Base-by-base conservation (phyloP, 30 jellyfish, hydroid and myxozoan genomes). In the Aurelia sp. region DNA sequence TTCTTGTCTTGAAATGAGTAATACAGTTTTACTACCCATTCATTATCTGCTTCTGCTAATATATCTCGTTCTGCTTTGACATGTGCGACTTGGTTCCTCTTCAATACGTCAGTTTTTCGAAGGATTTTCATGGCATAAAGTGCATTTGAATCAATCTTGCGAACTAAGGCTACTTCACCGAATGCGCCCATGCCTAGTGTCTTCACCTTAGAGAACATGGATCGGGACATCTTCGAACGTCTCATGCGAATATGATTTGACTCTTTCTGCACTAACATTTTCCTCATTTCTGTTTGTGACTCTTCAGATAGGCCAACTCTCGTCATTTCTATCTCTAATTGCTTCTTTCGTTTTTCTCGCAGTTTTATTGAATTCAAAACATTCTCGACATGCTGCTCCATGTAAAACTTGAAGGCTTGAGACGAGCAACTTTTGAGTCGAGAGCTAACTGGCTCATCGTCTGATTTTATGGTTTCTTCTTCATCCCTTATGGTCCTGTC, bases 301-400 rank as follows among this genome's bases (percentile, higher is more conserved):
- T 95, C 97, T 18, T 70, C 96, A 27, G 99, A 96, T 31, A 95
- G 93, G 55, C 99, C 98, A 62, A 85, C 97, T 21, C 96, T 58
- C 16, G 91, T 61, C 99, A 95, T 95, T 75, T 95, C 99, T 10
- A 89, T 89, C 70, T 95, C 99, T 57, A 95, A 87, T 63, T 95
- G 97, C 50, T 80, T 76, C 41, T 85, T 76, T 13, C 99, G 87
- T 37, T 76, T 81, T 40, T 89, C 88, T 61, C 99, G 95, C 19
- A 91, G 92, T 63, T 88, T 91, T 65, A 76, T 95, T 9, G 79
- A 69, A 63, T 95, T 95, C 21, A 90, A 65, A 11, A 95, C 86
- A 77, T 95, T 95, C 87, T 95, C 99, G 21, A 90, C 96, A 66
- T 95, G 99, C 82, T 95, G 99, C 85, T 95, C 99, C 97, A 95